Percentiles rank a stretch among this genome's conserved stretches.
These are phyloP conservation scores for Rhingia campestris DNA, from an alignment of 2,888 invertebrate genomes.

Conservation along the genomic window DNA sequence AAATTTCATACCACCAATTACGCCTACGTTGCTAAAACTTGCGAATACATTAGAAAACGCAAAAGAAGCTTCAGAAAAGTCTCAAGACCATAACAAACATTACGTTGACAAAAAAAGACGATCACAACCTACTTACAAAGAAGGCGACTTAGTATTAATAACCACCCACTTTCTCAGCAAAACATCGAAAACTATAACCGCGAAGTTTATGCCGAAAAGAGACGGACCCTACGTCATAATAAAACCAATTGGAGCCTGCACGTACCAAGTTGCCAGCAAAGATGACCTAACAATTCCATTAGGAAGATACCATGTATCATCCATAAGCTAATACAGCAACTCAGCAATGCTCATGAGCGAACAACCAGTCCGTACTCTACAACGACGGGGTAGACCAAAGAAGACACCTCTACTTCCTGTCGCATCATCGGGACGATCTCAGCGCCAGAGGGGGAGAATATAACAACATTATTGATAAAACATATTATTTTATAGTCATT, in stretches of 20 bases:
- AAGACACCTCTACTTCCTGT: no score
- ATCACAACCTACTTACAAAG: background rate
- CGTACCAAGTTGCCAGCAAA: conserved; percentile 4
- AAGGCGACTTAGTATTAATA: conserved; percentile 3
- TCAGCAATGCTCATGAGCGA: no score
- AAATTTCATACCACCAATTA: no score
- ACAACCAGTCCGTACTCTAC: no score
- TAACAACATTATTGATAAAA: no score
- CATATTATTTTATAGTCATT: no score
- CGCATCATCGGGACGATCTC: no score
- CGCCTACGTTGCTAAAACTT: no score
- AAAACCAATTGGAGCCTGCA: background rate
- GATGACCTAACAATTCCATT: background rate
- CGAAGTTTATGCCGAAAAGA: conserved; percentile 3
- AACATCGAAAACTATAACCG: background rate
- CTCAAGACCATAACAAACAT: conserved; percentile 29
- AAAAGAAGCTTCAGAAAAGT: conserved; percentile 30
- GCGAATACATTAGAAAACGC: no score
- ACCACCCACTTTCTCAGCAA: conserved; percentile 8
- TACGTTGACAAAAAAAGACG: background rate
- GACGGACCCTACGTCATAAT: conserved; percentile 5
- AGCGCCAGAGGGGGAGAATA: no score
- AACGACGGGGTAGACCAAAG: no score
- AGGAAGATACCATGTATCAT: conserved; percentile 1
- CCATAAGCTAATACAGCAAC: no score